phyloP scores from a whole-genome alignment of 2,797 vertebrate species.

The Uromys caudimaculatus region DNA sequence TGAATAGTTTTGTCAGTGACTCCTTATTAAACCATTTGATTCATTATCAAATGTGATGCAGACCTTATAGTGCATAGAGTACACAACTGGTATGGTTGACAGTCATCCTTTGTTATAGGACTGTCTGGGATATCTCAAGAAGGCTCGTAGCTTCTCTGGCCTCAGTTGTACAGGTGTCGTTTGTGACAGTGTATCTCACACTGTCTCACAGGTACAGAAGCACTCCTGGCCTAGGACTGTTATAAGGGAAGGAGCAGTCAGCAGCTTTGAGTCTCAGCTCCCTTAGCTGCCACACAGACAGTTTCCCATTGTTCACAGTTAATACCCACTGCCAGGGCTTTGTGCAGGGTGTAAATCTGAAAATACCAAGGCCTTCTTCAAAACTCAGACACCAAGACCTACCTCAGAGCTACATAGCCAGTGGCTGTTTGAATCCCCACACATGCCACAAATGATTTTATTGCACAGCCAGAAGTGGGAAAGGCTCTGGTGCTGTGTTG shows the following conservation, averaged over 20 bases:
- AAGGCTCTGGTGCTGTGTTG: neutral
- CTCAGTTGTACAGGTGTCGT: neutral
- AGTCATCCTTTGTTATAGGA: neutral
- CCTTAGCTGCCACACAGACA: neutral
- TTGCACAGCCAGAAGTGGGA: neutral
- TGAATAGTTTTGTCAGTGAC: neutral
- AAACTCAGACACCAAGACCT: neutral
- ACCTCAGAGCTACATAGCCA: neutral
- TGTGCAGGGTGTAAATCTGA: neutral
- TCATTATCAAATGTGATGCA: neutral
- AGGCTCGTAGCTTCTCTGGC: neutral
- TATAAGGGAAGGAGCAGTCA: neutral
- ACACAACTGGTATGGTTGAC: no score
- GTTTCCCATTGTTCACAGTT: neutral
- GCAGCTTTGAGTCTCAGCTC: neutral
- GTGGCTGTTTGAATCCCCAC: neutral
- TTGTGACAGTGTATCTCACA: neutral
- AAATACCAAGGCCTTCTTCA: neutral
- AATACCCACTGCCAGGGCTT: no score
- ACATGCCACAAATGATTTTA: neutral
- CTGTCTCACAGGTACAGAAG: neutral
- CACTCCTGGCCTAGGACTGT: neutral
- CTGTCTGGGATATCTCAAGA: neutral
- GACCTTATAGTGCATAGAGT: neutral
- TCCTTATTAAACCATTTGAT: neutral